Evolutionary conservation across 2,113 vertebrate species (phyloP).

Genomic region (Epinephelus moara): DNA sequence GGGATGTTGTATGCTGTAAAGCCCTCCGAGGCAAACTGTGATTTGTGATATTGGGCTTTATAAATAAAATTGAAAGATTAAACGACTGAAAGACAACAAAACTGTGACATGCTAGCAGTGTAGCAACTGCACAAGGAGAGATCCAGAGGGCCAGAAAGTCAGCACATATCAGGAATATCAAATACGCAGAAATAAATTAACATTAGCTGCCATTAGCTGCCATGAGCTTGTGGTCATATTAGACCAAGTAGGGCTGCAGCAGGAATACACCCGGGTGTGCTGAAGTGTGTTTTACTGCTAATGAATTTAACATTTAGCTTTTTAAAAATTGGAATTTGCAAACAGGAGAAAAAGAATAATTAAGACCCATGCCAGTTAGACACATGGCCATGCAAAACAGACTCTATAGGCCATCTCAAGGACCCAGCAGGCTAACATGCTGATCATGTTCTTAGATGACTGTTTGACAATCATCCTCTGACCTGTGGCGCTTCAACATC

Average conservation of each 20-base stretch:
- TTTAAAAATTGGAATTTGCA: neutral
- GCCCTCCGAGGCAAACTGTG: no score
- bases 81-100: no score
- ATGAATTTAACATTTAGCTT: neutral
- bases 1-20: no score
- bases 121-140: no score
- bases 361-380: neutral
- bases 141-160: no score
- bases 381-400: neutral
- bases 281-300: neutral
- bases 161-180: no score
- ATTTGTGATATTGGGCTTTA: no score
- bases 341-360: neutral
- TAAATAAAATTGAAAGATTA: no score
- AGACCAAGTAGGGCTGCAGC: neutral
- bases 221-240: no score
- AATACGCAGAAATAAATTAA: no score
- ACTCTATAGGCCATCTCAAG: neutral
- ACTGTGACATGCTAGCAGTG: no score
- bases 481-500: neutral
- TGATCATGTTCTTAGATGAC: slow-evolving; percentile 36
- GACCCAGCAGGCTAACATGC: neutral
- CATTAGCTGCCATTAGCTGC: no score
- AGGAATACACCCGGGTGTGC: neutral
- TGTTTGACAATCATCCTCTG: slow-evolving; percentile 34